phyloP scores from a whole-genome alignment of 2,888 invertebrate genomes.

The Antheraea yamamai region DNA sequence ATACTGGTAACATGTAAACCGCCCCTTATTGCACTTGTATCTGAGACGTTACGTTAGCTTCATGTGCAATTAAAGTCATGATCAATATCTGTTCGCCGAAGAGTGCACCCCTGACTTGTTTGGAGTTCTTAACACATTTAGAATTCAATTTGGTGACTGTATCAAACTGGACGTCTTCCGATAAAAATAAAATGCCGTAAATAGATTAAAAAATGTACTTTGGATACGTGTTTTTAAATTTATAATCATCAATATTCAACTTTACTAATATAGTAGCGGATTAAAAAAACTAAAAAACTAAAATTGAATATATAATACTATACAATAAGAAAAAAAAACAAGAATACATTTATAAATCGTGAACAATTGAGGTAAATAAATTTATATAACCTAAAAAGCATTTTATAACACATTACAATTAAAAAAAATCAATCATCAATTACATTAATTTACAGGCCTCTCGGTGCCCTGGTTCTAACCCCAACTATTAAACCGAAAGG shows the following conservation, averaged over 20 bases:
- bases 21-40: conserved; percentile 48
- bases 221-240: neutral
- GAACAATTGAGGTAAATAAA: neutral
- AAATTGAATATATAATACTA: too few species aligned
- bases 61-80: conserved; percentile 78
- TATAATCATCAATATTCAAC: neutral
- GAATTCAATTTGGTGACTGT: conserved; percentile 8
- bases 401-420: neutral
- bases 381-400: neutral
- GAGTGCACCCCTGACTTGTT: conserved; percentile 53
- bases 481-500: too few species aligned
- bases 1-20: conserved; percentile 50
- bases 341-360: neutral
- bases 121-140: neutral
- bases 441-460: too few species aligned
- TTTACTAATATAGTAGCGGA: neutral
- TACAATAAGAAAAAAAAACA: neutral
- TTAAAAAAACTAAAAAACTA: neutral
- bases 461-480: too few species aligned
- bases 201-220: neutral
- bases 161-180: conserved; percentile 42
- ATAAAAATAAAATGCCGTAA: conserved; percentile 48
- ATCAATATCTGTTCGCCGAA: conserved; percentile 78
- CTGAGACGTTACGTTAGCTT: conserved; percentile 76
- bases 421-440: neutral